Conservation (phyloP, 2,113 vertebrate species). For the Terrapene triunguis region DNA sequence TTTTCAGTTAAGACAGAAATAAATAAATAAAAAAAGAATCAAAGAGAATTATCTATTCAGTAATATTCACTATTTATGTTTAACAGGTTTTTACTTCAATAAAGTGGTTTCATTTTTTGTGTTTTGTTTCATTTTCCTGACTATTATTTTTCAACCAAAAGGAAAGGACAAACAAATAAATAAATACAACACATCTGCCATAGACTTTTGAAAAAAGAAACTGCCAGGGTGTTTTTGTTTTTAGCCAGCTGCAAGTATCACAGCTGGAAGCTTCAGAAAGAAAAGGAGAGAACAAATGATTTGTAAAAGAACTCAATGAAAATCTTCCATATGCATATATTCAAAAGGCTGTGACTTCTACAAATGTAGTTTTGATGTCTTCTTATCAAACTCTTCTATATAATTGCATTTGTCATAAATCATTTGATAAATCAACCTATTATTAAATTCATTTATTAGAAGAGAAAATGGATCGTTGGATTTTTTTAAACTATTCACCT, state of each 20-base stretch:
- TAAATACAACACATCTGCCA: neutral
- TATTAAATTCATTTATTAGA: slow-evolving; percentile 8
- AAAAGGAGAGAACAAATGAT: slow-evolving; percentile 1
- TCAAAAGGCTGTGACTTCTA: slow-evolving; percentile 2
- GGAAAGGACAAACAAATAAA: neutral
- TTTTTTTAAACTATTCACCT: neutral
- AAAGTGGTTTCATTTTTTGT: slow-evolving; percentile 9
- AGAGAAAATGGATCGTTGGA: neutral
- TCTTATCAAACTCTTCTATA: neutral
- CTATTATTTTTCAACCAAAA: slow-evolving; percentile 2
- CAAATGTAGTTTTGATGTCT: slow-evolving; percentile 43
- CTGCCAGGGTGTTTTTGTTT: neutral
- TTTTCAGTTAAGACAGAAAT: neutral
- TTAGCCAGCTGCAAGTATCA: slow-evolving; percentile 1
- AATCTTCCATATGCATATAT: neutral
- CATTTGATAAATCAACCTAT: slow-evolving; percentile 25
- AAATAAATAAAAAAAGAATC: slow-evolving; percentile 3
- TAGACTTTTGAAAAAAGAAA: neutral
- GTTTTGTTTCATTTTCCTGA: slow-evolving; percentile 33
- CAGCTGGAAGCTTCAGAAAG: slow-evolving; percentile 12
- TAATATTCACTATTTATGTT: slow-evolving; percentile 21
- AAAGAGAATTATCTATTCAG: slow-evolving; percentile 23
- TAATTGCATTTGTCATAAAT: slow-evolving; percentile 47
- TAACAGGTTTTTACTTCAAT: slow-evolving; percentile 13
- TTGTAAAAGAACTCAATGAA: neutral